Conservation (phyloP, 2,113 vertebrate species). For the Peromyscus polionotus region DNA sequence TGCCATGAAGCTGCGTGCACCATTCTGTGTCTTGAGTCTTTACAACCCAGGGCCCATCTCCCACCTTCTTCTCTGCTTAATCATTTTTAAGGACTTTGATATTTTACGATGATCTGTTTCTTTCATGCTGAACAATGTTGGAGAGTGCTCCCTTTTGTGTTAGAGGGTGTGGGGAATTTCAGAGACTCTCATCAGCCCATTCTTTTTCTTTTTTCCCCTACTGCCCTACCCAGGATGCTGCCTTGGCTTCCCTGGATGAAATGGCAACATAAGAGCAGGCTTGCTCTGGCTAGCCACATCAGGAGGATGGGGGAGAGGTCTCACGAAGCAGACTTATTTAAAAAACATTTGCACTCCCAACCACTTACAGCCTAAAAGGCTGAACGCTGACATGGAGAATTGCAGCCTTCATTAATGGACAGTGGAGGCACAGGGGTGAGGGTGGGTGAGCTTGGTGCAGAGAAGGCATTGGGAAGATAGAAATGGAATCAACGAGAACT, state of each 20-base stretch:
- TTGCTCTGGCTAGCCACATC: background rate
- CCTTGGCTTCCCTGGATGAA: background rate
- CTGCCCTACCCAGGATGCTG: background rate
- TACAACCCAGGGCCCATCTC: background rate
- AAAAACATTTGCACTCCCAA: conserved; percentile 1
- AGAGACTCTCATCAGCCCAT: background rate
- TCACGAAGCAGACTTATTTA: background rate
- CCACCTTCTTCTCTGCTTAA: background rate
- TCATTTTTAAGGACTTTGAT: background rate
- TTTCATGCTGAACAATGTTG: background rate
- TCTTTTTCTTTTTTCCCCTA: background rate
- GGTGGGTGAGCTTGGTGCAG: background rate
- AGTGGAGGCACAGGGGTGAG: background rate
- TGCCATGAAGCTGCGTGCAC: background rate
- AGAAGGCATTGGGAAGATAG: background rate
- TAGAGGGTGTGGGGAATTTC: background rate
- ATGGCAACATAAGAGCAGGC: background rate
- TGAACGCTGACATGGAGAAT: background rate
- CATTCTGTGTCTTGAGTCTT: background rate
- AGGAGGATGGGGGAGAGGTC: background rate
- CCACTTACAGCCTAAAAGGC: background rate
- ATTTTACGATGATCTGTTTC: background rate
- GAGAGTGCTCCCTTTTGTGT: background rate
- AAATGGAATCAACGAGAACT: background rate
- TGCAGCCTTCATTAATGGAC: background rate